Evolutionary conservation across 1,140 invertebrate species (phyloP).

Genomic region (Heterodera carotae): DNA sequence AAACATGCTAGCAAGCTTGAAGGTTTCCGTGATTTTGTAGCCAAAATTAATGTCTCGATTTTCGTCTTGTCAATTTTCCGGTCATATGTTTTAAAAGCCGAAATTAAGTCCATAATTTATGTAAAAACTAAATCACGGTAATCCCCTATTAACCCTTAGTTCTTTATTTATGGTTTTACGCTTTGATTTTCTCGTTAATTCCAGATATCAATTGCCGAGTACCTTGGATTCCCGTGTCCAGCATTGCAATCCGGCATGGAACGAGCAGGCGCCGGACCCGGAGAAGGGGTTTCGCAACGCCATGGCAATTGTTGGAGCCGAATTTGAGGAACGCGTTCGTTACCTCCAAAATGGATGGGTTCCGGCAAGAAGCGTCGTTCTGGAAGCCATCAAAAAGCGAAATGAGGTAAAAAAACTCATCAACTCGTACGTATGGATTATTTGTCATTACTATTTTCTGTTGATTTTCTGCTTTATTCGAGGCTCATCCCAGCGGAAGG

Average conservation of each 20-base stretch:
- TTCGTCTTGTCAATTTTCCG: no score
- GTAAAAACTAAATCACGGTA: no score
- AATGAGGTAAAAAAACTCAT: slow-evolving; percentile 69
- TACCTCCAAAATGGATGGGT: slow-evolving; percentile 78
- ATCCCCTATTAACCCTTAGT: no score
- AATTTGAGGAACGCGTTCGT: slow-evolving; percentile 78
- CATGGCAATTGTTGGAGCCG: slow-evolving; percentile 76
- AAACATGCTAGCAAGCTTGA: no score
- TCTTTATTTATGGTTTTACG: no score
- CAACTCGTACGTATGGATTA: no score
- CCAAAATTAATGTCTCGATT: no score
- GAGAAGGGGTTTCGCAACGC: slow-evolving; percentile 71
- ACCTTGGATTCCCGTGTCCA: slow-evolving; percentile 77
- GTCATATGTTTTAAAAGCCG: no score
- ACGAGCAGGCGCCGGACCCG: slow-evolving; percentile 68
- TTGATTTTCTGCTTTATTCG: slow-evolving; percentile 37
- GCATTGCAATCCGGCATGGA: slow-evolving; percentile 85
- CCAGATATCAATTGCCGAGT: slow-evolving; percentile 77
- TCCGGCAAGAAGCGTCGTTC: slow-evolving; percentile 78
- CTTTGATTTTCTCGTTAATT: slow-evolving; percentile 18
- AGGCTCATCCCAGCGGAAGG: slow-evolving; percentile 75
- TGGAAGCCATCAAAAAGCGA: slow-evolving; percentile 74
- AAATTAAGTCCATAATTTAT: no score
- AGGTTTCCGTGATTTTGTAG: no score
- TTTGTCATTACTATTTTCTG: no score